These are phyloP conservation scores for Melipona quadrifasciata DNA, from an alignment of 1,140 invertebrate genomes.

Conservation along the genomic window DNA sequence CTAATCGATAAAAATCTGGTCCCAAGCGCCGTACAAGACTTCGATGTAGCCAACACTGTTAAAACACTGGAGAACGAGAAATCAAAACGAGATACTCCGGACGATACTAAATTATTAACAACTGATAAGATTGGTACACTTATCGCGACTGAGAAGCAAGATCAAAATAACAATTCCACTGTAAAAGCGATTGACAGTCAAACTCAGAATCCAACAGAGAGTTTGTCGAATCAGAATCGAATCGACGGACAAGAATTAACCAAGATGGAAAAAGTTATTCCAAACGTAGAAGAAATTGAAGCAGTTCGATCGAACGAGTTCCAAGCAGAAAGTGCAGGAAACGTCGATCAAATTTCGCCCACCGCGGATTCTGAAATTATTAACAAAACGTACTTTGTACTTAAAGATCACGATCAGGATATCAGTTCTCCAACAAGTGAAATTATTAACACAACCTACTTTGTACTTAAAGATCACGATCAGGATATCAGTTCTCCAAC, in stretches of 20 bases:
- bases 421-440: background rate
- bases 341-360: background rate
- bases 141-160: background rate
- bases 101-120: background rate
- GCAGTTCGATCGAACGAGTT: background rate
- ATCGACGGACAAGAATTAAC: background rate
- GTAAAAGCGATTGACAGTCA: background rate
- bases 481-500: background rate
- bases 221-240: background rate
- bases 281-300: background rate
- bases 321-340: background rate
- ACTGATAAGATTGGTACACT: background rate
- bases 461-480: background rate
- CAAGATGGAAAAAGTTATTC: background rate
- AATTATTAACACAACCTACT: no score
- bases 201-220: background rate
- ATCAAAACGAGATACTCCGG: slow-evolving; percentile 4
- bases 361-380: background rate
- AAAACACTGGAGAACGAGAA: slow-evolving; percentile 41
- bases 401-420: background rate
- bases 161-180: background rate
- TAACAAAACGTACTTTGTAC: background rate
- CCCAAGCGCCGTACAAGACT: slow-evolving; percentile 52
- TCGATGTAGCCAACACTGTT: slow-evolving; percentile 44
- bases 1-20: slow-evolving; percentile 62